Evolutionary conservation across 2,113 vertebrate species (phyloP).

Genomic region (Chloropsis cyanopogon): DNA sequence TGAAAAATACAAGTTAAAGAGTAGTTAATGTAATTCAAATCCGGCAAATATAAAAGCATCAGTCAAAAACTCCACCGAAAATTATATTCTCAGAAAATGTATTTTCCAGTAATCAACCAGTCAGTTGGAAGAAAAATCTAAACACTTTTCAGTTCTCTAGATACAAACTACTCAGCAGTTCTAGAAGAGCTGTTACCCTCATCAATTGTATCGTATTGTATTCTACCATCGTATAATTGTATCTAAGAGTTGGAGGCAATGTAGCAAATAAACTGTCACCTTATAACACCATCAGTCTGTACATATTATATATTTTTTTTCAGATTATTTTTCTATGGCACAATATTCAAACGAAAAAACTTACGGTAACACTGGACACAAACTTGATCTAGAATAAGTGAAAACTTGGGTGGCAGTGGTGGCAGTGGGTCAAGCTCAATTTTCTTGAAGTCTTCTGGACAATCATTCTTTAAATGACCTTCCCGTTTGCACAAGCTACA

Average conservation of each 20-base stretch:
- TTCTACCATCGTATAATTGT: too few species aligned
- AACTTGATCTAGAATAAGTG: constrained; percentile 81
- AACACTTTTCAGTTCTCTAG: not conserved
- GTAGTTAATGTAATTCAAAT: not conserved
- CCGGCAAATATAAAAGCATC: not conserved
- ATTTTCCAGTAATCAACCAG: not conserved
- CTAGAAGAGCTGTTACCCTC: not conserved
- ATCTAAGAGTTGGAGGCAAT: not conserved
- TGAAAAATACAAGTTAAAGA: not conserved
- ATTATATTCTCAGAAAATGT: not conserved
- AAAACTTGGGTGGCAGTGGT: constrained; percentile 80
- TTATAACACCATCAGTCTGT: not conserved
- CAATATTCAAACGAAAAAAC: constrained; percentile 51
- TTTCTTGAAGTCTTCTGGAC: constrained; percentile 94
- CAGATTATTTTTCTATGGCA: not conserved
- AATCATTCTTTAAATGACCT: constrained; percentile 90
- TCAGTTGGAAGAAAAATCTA: not conserved
- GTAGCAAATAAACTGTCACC: not conserved
- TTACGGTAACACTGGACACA: constrained; percentile 90
- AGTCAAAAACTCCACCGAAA: not conserved
- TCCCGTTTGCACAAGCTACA: constrained; percentile 92
- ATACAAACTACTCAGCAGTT: not conserved
- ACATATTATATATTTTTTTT: not conserved
- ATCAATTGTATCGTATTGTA: too few species aligned
- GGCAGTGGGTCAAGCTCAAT: constrained; percentile 87